These are phyloP conservation scores for Lithodes maja DNA, from an alignment of 2,888 invertebrate species.

Conservation along the genomic window DNA sequence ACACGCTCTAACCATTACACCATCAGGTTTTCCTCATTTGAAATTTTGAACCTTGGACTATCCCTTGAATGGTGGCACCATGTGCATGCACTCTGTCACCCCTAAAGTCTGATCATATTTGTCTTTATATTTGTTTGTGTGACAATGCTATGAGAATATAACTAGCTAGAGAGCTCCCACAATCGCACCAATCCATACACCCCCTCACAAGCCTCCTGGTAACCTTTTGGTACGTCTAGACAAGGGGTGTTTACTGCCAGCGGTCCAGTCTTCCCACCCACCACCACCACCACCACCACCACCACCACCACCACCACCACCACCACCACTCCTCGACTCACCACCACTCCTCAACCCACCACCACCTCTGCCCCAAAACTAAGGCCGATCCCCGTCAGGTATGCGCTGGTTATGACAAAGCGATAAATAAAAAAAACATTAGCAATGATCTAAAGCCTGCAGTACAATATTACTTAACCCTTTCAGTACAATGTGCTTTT, in stretches of 20 bases:
- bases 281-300: slow-evolving; percentile 51
- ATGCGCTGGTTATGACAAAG: slow-evolving; percentile 55
- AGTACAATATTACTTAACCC: not conserved
- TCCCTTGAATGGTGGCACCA: no score
- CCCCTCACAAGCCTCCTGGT: no score
- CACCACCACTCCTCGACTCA: slow-evolving; percentile 30
- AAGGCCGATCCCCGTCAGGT: slow-evolving; percentile 62
- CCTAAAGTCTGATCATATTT: no score
- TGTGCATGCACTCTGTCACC: no score
- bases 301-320: slow-evolving; percentile 54
- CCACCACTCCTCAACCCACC: slow-evolving; percentile 43
- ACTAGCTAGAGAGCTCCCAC: no score
- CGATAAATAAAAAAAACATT: slow-evolving; percentile 12
- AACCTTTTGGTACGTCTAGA: slow-evolving; percentile 23
- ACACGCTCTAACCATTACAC: no score
- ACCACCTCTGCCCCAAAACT: slow-evolving; percentile 42
- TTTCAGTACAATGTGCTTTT: no score
- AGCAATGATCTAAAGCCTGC: not conserved
- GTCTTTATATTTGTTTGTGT: no score
- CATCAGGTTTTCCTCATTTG: no score
- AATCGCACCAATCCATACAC: no score
- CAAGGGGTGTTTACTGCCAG: slow-evolving; percentile 40
- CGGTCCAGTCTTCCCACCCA: slow-evolving; percentile 18
- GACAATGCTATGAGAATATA: no score
- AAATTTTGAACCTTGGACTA: no score